Conservation (phyloP, 2,113 vertebrate genomes). For the Alethe castanea region DNA sequence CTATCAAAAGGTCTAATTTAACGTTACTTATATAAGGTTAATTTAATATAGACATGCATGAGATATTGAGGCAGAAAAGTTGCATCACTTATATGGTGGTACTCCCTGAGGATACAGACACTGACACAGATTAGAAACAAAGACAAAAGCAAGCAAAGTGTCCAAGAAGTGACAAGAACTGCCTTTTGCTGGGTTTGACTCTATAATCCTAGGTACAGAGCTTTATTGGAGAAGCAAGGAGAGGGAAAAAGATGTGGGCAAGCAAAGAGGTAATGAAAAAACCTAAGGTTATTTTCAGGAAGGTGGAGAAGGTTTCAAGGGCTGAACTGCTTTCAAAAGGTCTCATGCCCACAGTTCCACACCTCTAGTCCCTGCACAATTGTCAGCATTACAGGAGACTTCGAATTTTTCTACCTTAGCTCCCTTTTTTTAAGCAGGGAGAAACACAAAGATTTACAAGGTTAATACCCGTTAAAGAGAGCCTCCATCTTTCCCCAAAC, state of each 20-base stretch:
- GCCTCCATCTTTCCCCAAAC: not conserved
- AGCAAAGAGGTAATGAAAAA: not conserved
- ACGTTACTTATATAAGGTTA: not conserved
- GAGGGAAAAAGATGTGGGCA: rapidly evolving
- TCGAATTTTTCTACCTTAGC: not conserved
- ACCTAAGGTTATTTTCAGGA: not conserved
- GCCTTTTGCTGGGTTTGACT: not conserved
- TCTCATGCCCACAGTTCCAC: not conserved
- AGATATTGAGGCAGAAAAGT: not conserved
- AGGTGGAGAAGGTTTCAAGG: not conserved
- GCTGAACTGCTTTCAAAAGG: not conserved
- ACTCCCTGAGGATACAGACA: not conserved
- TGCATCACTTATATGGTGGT: not conserved
- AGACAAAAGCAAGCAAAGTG: not conserved
- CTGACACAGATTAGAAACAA: not conserved
- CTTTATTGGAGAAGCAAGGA: rapidly evolving
- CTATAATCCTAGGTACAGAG: not conserved
- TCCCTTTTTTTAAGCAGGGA: not conserved
- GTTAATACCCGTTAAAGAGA: not conserved
- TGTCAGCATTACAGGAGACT: not conserved
- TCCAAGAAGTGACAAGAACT: not conserved
- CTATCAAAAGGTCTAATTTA: too few species aligned
- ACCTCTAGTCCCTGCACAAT: not conserved
- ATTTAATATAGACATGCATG: not conserved
- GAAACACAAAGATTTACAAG: not conserved